Percentiles rank a stretch among this genome's conserved stretches.
Conservation (phyloP, 1,140 invertebrate species). For the Orchesella cincta region DNA sequence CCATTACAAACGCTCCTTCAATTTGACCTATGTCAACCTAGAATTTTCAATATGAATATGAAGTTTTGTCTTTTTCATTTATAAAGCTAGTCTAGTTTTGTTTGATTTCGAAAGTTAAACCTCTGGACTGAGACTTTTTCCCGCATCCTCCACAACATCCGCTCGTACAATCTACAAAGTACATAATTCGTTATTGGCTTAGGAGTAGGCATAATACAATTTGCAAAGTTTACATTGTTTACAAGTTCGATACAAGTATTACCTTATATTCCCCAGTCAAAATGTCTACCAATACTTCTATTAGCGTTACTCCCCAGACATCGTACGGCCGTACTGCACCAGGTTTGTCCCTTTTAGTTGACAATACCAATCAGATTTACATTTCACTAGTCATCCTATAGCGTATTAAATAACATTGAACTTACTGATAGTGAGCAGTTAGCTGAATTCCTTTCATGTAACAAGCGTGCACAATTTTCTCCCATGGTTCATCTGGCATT, state of each 20-base stretch:
- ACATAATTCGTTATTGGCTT: background rate
- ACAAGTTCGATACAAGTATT: constrained; percentile 2
- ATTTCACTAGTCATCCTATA: background rate
- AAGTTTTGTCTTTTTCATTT: too few species aligned
- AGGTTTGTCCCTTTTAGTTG: constrained; percentile 36
- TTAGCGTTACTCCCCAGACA: constrained; percentile 43
- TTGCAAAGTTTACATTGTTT: too few species aligned
- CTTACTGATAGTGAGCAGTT: constrained; percentile 65
- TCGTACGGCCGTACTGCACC: constrained; percentile 57
- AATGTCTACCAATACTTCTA: constrained; percentile 49
- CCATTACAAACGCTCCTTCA: constrained; percentile 86
- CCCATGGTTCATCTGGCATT: constrained; percentile 67
- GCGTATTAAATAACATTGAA: constrained; percentile 48
- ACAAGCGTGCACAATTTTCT: constrained; percentile 64
- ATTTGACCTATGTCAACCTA: constrained; percentile 80
- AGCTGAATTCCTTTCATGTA: constrained; percentile 65
- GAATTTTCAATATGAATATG: background rate
- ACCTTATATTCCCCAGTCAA: constrained; percentile 55
- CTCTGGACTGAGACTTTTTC: constrained; percentile 72
- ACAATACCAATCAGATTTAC: background rate
- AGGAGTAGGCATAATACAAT: too few species aligned
- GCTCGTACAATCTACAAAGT: constrained; percentile 59
- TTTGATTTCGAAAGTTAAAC: too few species aligned
- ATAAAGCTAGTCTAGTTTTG: too few species aligned
- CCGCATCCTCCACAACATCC: constrained; percentile 75